These are phyloP conservation scores for Brachionus plicatilis DNA, from an alignment of 1,140 invertebrate genomes.

Conservation along the genomic window DNA sequence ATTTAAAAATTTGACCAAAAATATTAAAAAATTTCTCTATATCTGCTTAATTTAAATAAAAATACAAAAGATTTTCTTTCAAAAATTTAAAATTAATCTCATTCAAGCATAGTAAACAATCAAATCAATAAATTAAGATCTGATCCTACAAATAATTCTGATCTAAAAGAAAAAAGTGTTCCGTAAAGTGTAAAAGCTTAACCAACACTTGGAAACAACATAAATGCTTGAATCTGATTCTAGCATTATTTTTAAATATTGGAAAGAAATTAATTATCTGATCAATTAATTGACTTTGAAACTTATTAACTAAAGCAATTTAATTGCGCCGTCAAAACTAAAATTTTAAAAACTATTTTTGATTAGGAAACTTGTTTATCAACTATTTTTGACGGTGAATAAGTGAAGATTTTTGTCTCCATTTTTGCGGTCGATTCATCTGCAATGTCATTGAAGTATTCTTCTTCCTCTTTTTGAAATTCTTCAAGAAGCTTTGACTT, in stretches of 20 bases:
- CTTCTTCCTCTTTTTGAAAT: conserved; percentile 22
- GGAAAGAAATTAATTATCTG: not conserved
- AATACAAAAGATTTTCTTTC: not conserved
- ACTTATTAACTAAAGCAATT: not conserved
- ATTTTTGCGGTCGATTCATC: not conserved
- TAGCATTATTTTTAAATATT: not conserved
- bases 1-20: not conserved
- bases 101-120: not conserved
- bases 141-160: not conserved
- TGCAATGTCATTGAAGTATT: conserved; percentile 10
- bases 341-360: not conserved
- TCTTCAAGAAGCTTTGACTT: not conserved
- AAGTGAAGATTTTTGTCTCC: not conserved
- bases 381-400: not conserved
- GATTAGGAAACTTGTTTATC: too few relatives aligned
- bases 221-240: not conserved
- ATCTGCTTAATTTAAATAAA: conserved; percentile 21
- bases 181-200: not conserved
- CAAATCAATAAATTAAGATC: not conserved
- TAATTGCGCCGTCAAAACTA: not conserved
- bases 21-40: not conserved
- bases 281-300: not conserved
- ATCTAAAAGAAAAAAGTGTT: not conserved
- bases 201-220: not conserved
- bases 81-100: not conserved